These are phyloP conservation scores for Apamea anceps DNA, from an alignment of 2,888 invertebrate genomes.

Conservation along the genomic window DNA sequence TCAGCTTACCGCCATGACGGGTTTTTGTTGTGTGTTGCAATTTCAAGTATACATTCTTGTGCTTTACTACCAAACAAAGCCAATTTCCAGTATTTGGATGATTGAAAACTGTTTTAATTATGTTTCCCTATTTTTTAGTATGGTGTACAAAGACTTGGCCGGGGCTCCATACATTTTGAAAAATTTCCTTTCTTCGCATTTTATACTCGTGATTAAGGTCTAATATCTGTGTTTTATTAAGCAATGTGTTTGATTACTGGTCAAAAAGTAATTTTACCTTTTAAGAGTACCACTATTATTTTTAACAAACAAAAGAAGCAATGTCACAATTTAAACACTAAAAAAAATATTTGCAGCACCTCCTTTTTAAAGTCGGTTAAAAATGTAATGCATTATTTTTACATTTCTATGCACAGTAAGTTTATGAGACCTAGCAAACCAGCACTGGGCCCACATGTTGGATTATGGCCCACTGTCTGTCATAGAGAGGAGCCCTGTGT, in stretches of 20 bases:
- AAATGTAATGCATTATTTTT: background rate
- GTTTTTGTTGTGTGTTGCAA: too few relatives aligned
- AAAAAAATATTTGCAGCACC: background rate
- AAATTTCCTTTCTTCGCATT: slow-evolving; percentile 2
- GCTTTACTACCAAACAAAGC: too few relatives aligned
- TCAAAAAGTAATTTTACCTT: background rate
- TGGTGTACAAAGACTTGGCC: too few relatives aligned
- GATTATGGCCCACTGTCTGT: background rate
- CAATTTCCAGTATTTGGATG: too few relatives aligned
- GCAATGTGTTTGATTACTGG: background rate
- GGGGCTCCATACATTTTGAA: too few relatives aligned
- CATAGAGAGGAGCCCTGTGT: background rate
- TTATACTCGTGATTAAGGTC: background rate
- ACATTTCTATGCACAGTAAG: background rate
- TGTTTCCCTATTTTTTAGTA: too few relatives aligned
- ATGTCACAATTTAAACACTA: background rate
- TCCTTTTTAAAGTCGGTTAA: background rate
- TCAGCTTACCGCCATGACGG: too few relatives aligned
- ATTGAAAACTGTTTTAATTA: too few relatives aligned
- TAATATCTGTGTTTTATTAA: background rate
- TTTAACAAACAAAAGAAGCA: background rate
- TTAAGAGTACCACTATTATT: background rate
- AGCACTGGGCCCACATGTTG: background rate
- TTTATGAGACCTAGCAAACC: background rate
- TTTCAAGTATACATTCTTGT: too few relatives aligned